Conservation (phyloP, 2,888 invertebrate species). For the Apoderus coryli region DNA sequence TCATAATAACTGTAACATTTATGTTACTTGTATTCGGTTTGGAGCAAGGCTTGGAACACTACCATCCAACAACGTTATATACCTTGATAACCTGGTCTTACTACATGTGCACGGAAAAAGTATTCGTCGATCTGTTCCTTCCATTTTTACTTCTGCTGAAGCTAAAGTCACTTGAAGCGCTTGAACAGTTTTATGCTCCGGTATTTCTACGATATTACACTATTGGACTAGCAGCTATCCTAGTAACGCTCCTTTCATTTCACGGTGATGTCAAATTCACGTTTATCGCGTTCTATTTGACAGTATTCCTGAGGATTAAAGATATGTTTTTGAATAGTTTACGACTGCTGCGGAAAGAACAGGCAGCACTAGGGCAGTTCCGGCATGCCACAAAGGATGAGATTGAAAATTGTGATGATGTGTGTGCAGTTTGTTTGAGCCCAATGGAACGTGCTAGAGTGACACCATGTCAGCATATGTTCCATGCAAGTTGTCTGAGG, state of each 20-base stretch:
- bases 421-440: conserved; percentile 64
- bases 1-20: conserved; percentile 62
- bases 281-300: conserved; percentile 44
- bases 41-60: conserved; percentile 61
- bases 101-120: conserved; percentile 57
- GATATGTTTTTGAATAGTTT: conserved; percentile 44
- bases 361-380: conserved; percentile 45
- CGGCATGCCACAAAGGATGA: conserved; percentile 51
- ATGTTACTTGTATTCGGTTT: conserved; percentile 59
- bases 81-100: conserved; percentile 51
- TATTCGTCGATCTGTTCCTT: conserved; percentile 53
- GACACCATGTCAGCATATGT: conserved; percentile 67
- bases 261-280: conserved; percentile 44
- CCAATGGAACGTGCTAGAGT: conserved; percentile 55
- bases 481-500: conserved; percentile 63
- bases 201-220: conserved; percentile 47
- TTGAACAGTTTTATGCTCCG: conserved; percentile 55
- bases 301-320: conserved; percentile 49
- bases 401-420: conserved; percentile 54
- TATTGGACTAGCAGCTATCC: conserved; percentile 39
- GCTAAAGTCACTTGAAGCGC: conserved; percentile 49
- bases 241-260: conserved; percentile 40
- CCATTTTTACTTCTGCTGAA: conserved; percentile 41
- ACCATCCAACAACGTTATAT: conserved; percentile 52
- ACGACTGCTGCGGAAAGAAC: conserved; percentile 41